A percentile compares a stretch with the other conserved stretches of the same genome.
Conservation (phyloP, 2,888 invertebrate genomes). For the Protophormia terraenovae region DNA sequence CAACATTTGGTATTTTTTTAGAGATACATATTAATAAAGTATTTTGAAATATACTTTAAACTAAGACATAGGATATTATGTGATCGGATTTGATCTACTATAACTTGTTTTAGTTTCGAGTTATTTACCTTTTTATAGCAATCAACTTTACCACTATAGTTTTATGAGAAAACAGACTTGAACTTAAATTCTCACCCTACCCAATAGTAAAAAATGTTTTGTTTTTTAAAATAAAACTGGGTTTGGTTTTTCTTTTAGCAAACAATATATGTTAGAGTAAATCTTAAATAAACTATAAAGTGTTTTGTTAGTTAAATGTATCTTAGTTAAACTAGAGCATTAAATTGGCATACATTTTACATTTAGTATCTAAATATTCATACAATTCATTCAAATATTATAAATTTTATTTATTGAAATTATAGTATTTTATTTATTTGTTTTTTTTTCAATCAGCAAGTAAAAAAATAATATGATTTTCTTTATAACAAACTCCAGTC, state of each 20-base stretch:
- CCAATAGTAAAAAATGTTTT: constrained; percentile 26
- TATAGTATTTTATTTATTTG: constrained; percentile 20
- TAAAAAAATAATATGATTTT: not conserved
- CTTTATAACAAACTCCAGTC: not conserved
- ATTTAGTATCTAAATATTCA: not conserved
- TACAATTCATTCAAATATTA: not conserved
- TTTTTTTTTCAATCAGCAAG: constrained; percentile 3
- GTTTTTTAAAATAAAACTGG: constrained; percentile 13
- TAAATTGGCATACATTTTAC: not conserved
- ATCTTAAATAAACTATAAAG: not conserved
- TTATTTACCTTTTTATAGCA: not conserved
- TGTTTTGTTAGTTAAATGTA: not conserved
- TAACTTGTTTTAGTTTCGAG: not conserved
- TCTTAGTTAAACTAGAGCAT: constrained; percentile 24
- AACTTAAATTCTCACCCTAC: constrained; percentile 46
- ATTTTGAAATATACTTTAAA: too few species aligned
- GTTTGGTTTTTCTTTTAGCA: constrained; percentile 15
- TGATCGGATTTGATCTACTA: too few species aligned
- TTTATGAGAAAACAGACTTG: not conserved
- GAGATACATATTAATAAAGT: too few species aligned
- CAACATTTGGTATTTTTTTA: too few species aligned
- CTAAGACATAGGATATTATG: too few species aligned
- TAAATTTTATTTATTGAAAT: constrained; percentile 5
- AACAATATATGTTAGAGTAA: not conserved
- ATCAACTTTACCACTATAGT: not conserved